Conservation (phyloP, 2,888 invertebrate species). For the Tolmerus cingulatus region DNA sequence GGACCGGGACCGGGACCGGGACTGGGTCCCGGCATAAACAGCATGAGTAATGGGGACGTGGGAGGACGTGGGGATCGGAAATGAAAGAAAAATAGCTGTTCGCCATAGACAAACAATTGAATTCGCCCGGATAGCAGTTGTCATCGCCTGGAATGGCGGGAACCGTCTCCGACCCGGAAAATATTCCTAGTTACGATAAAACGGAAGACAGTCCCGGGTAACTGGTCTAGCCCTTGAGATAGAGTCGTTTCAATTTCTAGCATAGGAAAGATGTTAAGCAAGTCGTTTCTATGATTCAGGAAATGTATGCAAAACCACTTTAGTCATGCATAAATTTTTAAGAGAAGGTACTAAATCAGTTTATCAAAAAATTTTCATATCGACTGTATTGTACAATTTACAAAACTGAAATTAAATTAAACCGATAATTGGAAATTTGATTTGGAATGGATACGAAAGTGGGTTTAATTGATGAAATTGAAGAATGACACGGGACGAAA, state of each 20-base stretch:
- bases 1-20: background rate
- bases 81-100: constrained; percentile 34
- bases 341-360: background rate
- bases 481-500: too few relatives aligned
- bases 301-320: background rate
- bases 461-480: too few relatives aligned
- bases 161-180: background rate
- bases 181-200: background rate
- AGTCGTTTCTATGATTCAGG: background rate
- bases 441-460: too few relatives aligned
- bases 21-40: background rate
- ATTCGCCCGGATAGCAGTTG: constrained; percentile 11
- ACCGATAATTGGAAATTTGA: too few relatives aligned
- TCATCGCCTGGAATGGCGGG: constrained; percentile 7
- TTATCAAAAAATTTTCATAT: too few relatives aligned
- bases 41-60: constrained; percentile 22
- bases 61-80: constrained; percentile 33
- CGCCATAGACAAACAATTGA: constrained; percentile 29
- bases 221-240: background rate
- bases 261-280: background rate
- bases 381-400: background rate
- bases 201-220: constrained; percentile 21
- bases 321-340: background rate
- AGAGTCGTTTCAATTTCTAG: background rate
- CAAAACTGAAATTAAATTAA: background rate